A percentile compares a stretch with the other conserved stretches of the same genome.
Evolutionary conservation across 2,113 vertebrate genomes (phyloP).

Genomic region (Petroica traversi): DNA sequence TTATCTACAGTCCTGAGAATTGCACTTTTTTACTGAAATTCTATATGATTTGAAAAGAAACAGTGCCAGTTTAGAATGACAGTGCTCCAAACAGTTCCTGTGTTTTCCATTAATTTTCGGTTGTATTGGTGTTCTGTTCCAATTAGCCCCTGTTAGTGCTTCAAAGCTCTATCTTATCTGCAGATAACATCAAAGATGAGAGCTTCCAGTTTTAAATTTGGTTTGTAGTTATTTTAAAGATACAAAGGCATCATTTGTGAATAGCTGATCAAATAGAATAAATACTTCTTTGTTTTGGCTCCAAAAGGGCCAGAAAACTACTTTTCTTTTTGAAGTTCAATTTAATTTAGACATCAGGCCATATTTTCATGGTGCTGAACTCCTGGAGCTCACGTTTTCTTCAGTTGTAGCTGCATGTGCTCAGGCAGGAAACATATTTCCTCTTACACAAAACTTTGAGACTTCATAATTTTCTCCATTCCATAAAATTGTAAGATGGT

Average conservation of each 20-base stretch:
- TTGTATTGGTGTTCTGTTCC: constrained; percentile 70
- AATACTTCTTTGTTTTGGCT: constrained; percentile 65
- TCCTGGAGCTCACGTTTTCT: neutral
- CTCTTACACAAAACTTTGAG: neutral
- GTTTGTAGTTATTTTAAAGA: constrained; percentile 73
- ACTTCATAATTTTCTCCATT: neutral
- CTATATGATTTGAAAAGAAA: constrained; percentile 1
- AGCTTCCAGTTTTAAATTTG: constrained; percentile 68
- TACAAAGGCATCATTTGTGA: constrained; percentile 74
- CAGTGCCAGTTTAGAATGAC: neutral
- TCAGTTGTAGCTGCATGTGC: neutral
- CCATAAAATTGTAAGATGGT: neutral
- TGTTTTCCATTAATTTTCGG: constrained; percentile 53
- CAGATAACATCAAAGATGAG: constrained; percentile 76
- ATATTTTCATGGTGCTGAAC: constrained; percentile 9
- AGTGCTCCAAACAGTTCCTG: constrained; percentile 8
- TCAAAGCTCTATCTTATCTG: constrained; percentile 74
- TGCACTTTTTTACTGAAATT: neutral
- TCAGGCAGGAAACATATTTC: neutral
- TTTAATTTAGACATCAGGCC: constrained; percentile 53
- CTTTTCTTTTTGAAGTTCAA: constrained; percentile 68
- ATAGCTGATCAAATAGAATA: constrained; percentile 77
- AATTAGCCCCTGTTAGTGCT: constrained; percentile 70
- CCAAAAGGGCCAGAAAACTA: constrained; percentile 58
- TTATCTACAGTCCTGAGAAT: neutral